Evolutionary conservation across 1,140 invertebrate species (phyloP), one percentile per base, ranked within the genome.

Genomic region (Neodiprion fabricii): DNA sequence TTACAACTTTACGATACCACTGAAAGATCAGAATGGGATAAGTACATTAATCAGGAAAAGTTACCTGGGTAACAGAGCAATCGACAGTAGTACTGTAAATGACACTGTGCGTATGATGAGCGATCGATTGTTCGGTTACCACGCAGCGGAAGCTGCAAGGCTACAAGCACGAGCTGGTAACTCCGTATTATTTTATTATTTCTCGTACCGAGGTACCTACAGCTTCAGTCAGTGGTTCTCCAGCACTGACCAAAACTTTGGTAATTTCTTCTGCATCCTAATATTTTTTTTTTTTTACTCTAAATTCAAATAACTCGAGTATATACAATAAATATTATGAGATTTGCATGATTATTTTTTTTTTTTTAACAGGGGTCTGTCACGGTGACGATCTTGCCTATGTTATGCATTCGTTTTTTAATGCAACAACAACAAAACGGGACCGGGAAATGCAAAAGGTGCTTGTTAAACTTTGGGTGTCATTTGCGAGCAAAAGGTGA

Each of bases 101-200:
- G 9, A 73, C 76, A 78, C 81, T 71, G 90, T 91, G 80, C 74
- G 85, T 78, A 83, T 91, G 74, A 78, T 91, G 0, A 86, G 90
- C 8, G 91, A 93, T 79, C 85, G 91, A 28, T 77, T 91, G 1
- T 93, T 93, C 82, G 84, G 89, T 0, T 83, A 83, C 1, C 89
- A 90, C 61, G 88, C 90, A 0, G 90, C 91, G 74, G 90, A 89
- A 78, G 84, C 90, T 71, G 90, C 90, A 0, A 86, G 87, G 76
- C 77, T 91, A 23, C 91, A 92, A 79, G 90, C 91, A 0, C 79
- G 80, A 67, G 82, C 81, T 17, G 89, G 88, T 47, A 89, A 90
- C 74, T 90, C 92, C 0, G 89, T 92, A 2, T 92, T 91, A 84
- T 86, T 90, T 81, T 92, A 93, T 78, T 83, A 87, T 14, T 93